Evolutionary conservation across 92 coral and sea anemone genomes (phyloP).

Genomic region (Pocillopora grandis): DNA sequence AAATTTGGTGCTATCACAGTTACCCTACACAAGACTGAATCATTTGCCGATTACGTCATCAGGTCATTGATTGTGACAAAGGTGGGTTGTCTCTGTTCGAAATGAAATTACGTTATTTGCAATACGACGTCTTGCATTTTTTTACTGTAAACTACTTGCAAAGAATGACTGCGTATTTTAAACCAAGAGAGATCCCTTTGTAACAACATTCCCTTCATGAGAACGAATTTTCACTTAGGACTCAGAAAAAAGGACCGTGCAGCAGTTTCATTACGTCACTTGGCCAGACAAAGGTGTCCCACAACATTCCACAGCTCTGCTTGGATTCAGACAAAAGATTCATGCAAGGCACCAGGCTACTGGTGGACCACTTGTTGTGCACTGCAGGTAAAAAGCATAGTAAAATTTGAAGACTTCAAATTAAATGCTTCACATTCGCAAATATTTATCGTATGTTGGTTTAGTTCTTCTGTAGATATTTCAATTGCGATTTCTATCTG

Average conservation of each 20-base stretch:
- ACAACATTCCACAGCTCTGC: slow-evolving; percentile 80
- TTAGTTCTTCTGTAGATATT: too few relatives aligned
- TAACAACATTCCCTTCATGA: background rate
- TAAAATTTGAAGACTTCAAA: background rate
- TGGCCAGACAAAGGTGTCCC: slow-evolving; percentile 96
- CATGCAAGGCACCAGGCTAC: slow-evolving; percentile 45
- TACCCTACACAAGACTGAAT: slow-evolving; percentile 40
- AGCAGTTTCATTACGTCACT: slow-evolving; percentile 45
- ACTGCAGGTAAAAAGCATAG: slow-evolving; percentile 61
- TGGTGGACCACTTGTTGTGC: slow-evolving; percentile 65
- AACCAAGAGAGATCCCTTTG: background rate
- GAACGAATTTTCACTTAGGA: slow-evolving; percentile 1
- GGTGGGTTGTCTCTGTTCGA: slow-evolving; percentile 14
- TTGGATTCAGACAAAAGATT: slow-evolving; percentile 63
- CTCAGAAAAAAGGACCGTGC: slow-evolving; percentile 26
- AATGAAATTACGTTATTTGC: too few relatives aligned
- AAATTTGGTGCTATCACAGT: slow-evolving; percentile 55
- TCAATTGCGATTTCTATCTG: too few relatives aligned
- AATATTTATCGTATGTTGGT: too few relatives aligned
- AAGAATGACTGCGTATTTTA: too few relatives aligned
- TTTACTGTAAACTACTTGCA: too few relatives aligned
- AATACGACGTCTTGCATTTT: too few relatives aligned
- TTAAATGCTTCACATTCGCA: background rate
- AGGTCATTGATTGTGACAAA: slow-evolving; percentile 46
- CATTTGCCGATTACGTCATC: slow-evolving; percentile 54